Evolutionary conservation across 2,113 vertebrate genomes (phyloP).

Genomic region (Philantomba maxwellii): DNA sequence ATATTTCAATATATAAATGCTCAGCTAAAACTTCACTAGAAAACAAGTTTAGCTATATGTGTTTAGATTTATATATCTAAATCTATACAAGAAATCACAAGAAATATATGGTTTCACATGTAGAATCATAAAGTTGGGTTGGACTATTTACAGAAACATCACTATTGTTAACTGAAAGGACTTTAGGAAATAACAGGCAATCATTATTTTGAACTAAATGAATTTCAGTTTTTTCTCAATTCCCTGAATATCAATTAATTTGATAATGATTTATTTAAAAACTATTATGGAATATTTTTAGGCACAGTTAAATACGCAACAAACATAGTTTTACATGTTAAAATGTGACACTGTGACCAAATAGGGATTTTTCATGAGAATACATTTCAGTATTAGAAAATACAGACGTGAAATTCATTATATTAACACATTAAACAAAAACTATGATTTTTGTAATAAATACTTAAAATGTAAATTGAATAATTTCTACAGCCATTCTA

Average conservation of each 20-base stretch:
- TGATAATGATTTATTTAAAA: background rate
- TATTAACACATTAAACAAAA: background rate
- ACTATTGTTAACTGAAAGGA: background rate
- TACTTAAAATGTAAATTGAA: background rate
- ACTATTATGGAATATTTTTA: background rate
- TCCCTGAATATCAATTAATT: background rate
- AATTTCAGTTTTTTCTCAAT: background rate
- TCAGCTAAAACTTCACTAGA: background rate
- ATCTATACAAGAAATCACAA: background rate
- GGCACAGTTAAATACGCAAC: background rate
- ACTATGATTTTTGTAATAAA: background rate
- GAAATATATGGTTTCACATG: background rate
- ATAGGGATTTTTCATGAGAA: background rate
- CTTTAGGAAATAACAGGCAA: background rate
- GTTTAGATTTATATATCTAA: background rate
- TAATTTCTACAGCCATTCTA: background rate
- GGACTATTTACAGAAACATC: background rate
- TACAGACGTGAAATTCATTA: background rate
- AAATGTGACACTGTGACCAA: background rate
- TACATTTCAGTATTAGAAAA: background rate
- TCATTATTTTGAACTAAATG: background rate
- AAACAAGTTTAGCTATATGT: background rate
- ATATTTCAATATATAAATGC: background rate
- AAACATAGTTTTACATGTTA: background rate
- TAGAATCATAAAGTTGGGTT: background rate